Percentiles rank a stretch among this genome's conserved stretches.
Evolutionary conservation across 2,113 vertebrate species (phyloP).

Genomic region (Heterotilapia buettikoferi): DNA sequence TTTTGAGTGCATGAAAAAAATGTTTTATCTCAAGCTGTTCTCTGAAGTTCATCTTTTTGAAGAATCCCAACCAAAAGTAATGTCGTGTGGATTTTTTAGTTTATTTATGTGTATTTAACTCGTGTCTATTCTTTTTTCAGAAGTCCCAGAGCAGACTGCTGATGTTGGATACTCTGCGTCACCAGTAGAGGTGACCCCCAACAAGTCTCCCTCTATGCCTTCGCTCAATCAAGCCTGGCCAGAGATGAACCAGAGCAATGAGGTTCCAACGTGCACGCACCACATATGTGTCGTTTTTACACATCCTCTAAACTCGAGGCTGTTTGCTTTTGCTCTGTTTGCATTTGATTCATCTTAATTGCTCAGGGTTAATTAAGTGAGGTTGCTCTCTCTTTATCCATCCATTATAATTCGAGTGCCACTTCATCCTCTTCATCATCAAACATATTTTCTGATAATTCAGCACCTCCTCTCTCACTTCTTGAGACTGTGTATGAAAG

Average conservation of each 20-base stretch:
- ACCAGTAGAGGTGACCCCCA: constrained; percentile 92
- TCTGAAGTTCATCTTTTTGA: background rate
- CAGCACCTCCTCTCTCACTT: constrained; percentile 9
- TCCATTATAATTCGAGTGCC: background rate
- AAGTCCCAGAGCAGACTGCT: constrained; percentile 73
- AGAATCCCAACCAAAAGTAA: background rate
- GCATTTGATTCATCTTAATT: constrained; percentile 15
- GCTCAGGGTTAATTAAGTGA: background rate
- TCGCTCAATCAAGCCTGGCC: constrained; percentile 98
- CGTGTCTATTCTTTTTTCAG: background rate
- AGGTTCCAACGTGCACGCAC: constrained; percentile 77
- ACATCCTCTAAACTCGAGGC: background rate
- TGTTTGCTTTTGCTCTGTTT: constrained; percentile 20
- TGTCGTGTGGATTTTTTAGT: background rate
- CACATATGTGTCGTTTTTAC: background rate
- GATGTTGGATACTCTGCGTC: constrained; percentile 91
- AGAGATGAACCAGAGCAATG: constrained; percentile 95
- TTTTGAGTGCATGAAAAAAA: background rate
- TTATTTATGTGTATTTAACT: background rate
- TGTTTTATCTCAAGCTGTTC: background rate
- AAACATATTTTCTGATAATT: constrained; percentile 39
- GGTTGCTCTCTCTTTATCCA: background rate
- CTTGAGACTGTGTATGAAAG: background rate
- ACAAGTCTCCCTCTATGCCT: constrained; percentile 98
- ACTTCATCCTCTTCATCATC: constrained; percentile 1